Evolutionary conservation across 2,797 vertebrate species (phyloP), one percentile per base, ranked within the genome.

Genomic region (Arctocebus calabarensis): DNA sequence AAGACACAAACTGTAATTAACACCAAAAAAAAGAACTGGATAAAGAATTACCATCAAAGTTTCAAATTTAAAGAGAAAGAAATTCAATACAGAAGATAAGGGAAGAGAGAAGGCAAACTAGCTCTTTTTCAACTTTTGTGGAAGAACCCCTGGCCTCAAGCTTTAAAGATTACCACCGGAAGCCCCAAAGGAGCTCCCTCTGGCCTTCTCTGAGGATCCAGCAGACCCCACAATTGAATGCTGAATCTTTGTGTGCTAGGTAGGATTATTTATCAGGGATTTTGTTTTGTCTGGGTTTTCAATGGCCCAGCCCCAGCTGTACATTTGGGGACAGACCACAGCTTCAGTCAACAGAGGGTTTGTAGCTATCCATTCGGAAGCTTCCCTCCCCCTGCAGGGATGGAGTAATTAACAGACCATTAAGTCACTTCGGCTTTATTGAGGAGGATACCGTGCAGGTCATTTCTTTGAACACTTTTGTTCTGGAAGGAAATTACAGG

Each of bases 401-500:
- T 45, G 29, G 92, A 93, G 95, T 96, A 97, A 97, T 98, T 97
- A 97, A 96, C 96, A 96, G 89, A 94, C 84, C 96, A 97, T 97
- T 97, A 96, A 96, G 94, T 97, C 96, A 93, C 93, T 95, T 96
- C 95, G 61, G 68, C 95, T 97, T 96, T 94, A 95, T 94, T 93
- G 96, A 94, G 71, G 75, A 84, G 94, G 87, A 95, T 75, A 95
- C 70, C 0, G 23, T 40, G 93, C 96, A 96, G 97, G 97, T 97
- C 97, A 68, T 55, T 96, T 92, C 96, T 96, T 96, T 91, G 96
- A 94, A 95, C 96, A 97, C 94, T 95, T 95, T 97, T 97, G 97
- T 98, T 90, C 96, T 97, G 78, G 64, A 96, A 97, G 96, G 97
- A 96, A 97, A 97, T 97, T 95, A 97, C 95, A 84, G 95, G 88